Evolutionary conservation across 2,797 vertebrate genomes (phyloP).

Genomic region (Remorina albescens): DNA sequence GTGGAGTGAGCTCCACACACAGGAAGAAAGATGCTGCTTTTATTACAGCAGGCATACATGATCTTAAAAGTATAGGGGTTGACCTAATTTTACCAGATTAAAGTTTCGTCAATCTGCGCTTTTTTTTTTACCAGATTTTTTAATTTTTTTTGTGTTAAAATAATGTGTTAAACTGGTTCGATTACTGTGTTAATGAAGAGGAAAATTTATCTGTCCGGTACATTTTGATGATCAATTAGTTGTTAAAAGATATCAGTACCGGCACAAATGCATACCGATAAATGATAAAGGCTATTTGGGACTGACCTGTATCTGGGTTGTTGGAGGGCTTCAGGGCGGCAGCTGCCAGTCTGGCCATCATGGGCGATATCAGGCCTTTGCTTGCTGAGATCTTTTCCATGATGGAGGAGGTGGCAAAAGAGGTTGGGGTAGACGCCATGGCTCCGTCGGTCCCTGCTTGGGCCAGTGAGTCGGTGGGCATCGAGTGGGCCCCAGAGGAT

Average conservation of each 20-base stretch:
- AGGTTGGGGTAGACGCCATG: conserved; percentile 86
- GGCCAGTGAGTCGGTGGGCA: conserved; percentile 86
- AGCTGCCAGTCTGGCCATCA: conserved; percentile 98
- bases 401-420: conserved; percentile 90
- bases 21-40: conserved; percentile 47
- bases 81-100: no score
- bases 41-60: no score
- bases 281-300: background rate
- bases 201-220: background rate
- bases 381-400: conserved; percentile 99
- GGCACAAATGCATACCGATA: background rate
- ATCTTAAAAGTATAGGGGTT: no score
- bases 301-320: conserved; percentile 89
- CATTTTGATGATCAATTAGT: background rate
- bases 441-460: conserved; percentile 85
- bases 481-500: conserved; percentile 85
- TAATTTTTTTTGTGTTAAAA: conserved; percentile 3
- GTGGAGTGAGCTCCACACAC: conserved; percentile 38
- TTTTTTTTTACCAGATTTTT: no score
- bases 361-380: conserved; percentile 98
- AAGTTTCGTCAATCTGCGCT: no score
- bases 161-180: background rate
- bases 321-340: conserved; percentile 94
- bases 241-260: no score
- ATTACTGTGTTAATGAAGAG: background rate